Evolutionary conservation across 2,113 vertebrate species (phyloP), one percentile per base, ranked within the genome.

Genomic region (Plestiodon gilberti): DNA sequence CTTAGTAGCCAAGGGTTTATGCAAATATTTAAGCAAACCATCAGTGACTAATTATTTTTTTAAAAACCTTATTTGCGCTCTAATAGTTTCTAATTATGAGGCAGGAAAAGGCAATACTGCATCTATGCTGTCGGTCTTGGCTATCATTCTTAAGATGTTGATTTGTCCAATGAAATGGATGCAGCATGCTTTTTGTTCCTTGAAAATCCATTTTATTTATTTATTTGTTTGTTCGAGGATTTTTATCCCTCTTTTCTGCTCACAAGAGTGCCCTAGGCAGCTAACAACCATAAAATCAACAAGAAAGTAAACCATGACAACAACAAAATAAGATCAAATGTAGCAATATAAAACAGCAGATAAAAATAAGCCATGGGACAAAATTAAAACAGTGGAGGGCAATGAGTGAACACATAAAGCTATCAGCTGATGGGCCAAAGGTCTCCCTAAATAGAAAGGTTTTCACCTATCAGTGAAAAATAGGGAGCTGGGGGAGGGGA

Each of bases 21-120:
- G 94, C 89, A 96, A 95, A 96, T 95, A 20, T 92, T 91, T 74
- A 93, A 92, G 81, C 91, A 90, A 93, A 95, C 88, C 78, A 92
- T 93, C 91, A 95, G 85, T 87, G 90, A 95, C 92, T 94, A 95
- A 95, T 94, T 94, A 94, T 93, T 94, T 93, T 92, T 92, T 93
- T 93, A 93, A 94, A 95, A 93, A 94, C 95, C 90, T 94, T 28
- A 86, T 94, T 94, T 96, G 89, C 94, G 83, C 86, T 94, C 88
- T 95, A 88, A 95, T 95, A 95, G 94, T 96, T 92, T 85, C 90
- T 95, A 95, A 95, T 95, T 96, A 93, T 92, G 90, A 93, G 92
- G 84, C 85, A 70, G 69, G 38, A 80, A 90, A 93, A 93, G 88
- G 1, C 81, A 91, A 13, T 87, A 89, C 89, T 94, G 57, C 76